Base-by-base conservation (phyloP, 2,113 vertebrate species). In the Cinclus cinclus region DNA sequence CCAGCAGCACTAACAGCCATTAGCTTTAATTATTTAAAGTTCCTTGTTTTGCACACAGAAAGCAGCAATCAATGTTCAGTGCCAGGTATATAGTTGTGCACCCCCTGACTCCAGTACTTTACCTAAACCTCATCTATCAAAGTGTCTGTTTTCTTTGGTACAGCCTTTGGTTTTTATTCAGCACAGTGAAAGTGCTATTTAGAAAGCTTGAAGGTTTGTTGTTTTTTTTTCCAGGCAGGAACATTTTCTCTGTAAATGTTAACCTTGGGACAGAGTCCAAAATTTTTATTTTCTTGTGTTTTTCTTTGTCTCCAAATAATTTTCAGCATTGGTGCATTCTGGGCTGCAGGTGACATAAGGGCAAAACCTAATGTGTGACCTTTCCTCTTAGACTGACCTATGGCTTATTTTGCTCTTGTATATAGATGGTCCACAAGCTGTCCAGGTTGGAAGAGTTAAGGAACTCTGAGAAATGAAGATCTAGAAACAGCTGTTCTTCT, bases 11-110 rank as follows among this genome's bases (percentile, higher is more conserved):
- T 95, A 81, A 87, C 93, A 71, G 63, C 77, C 91, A 90, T 95
- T 91, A 87, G 30, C 33, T 2, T 97, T 94, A 94, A 94, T 95
- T 95, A 95, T 96, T 95, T 83, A 92, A 85, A 92, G 80, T 52
- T 75, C 24, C 59, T 87, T 83, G 75, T 93, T 96, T 91, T 95
- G 47, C 78, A 62, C 30, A 47, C 46, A 85, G 63, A 92, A 94
- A 87, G 80, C 16, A 50, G 35, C 4, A 2, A 83, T 96, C 70
- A 50, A 14, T 92, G 90, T 81, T 50, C 78, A 25, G 0, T 79
- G 47, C 71, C 49, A 64, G 46, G 37, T 81, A 52, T 39, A 12
- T 22, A 50, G 20, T 3, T 68, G 70, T 35, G 88, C 79, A 27
- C 37, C 42, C 79, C 52, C 68, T 19, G 47, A 79, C 67, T 90